These are phyloP conservation scores for Botia kubotai DNA, from an alignment of 2,797 vertebrate species.

Conservation along the genomic window DNA sequence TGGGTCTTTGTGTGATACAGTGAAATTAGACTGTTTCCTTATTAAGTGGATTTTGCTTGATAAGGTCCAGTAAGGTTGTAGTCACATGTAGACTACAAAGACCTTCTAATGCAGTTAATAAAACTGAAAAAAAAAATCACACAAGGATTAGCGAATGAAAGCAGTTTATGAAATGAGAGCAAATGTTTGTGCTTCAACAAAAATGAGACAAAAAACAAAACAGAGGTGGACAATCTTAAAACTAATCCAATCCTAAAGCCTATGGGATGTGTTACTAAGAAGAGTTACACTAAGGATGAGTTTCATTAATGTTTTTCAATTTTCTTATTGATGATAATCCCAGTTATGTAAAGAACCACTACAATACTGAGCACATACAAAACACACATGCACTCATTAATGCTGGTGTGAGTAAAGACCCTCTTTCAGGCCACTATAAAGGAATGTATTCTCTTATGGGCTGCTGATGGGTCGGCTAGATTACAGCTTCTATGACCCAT, in stretches of 20 bases:
- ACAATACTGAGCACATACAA: constrained; percentile 1
- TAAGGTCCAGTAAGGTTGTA: constrained; percentile 30
- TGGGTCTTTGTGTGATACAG: background rate
- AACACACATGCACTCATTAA: constrained; percentile 42
- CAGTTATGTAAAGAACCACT: constrained; percentile 19
- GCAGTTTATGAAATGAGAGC: constrained; percentile 1
- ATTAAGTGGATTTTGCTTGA: constrained; percentile 39
- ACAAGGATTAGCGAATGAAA: constrained; percentile 28
- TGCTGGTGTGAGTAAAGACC: constrained; percentile 31
- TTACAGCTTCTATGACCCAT: constrained; percentile 53
- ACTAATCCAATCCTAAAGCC: background rate
- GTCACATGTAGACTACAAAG: constrained; percentile 24
- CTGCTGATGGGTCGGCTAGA: constrained; percentile 52
- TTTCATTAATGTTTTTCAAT: background rate
- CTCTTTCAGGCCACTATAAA: constrained; percentile 36
- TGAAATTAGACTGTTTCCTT: constrained; percentile 26
- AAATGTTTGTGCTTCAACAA: constrained; percentile 11
- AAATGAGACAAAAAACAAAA: constrained; percentile 13
- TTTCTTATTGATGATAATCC: constrained; percentile 19
- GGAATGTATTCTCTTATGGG: constrained; percentile 30
- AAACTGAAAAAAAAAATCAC: constrained; percentile 3
- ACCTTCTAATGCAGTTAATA: constrained; percentile 25
- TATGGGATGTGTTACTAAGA: constrained; percentile 4
- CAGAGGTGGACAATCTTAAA: background rate
- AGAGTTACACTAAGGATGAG: background rate